These are phyloP conservation scores for Leptocoma aspasia DNA, from an alignment of 2,113 vertebrate species.

Conservation along the genomic window DNA sequence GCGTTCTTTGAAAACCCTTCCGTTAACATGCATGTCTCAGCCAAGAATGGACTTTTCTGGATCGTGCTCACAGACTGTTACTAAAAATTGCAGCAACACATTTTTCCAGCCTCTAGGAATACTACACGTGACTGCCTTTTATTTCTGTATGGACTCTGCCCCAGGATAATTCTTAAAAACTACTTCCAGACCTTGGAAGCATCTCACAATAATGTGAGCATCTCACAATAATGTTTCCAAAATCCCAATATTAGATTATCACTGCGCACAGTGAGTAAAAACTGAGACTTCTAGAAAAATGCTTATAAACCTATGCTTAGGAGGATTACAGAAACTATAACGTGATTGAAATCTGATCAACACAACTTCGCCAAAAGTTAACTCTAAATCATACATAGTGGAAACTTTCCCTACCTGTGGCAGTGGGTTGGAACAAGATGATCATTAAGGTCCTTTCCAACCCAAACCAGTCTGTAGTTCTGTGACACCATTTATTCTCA, in stretches of 20 bases:
- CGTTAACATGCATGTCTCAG: neutral
- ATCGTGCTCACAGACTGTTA: neutral
- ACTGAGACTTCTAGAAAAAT: neutral
- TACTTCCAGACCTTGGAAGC: neutral
- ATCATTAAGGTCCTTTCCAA: neutral
- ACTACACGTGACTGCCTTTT: neutral
- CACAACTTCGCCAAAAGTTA: neutral
- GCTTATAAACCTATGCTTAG: neutral
- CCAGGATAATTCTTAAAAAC: neutral
- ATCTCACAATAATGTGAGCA: neutral
- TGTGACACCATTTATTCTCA: neutral
- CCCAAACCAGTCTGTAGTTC: neutral
- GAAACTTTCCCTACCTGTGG: neutral
- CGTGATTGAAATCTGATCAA: neutral
- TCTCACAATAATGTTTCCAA: neutral
- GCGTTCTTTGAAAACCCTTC: neutral
- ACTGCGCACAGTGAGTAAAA: neutral
- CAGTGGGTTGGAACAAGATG: neutral
- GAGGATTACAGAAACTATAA: neutral
- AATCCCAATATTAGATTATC: neutral
- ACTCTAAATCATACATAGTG: neutral
- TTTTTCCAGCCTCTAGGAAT: neutral
- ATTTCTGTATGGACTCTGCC: neutral
- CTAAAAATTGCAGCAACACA: neutral
- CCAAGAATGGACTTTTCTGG: conserved; percentile 16